Base-by-base conservation (phyloP, 1,140 invertebrate species). In the Halesus radiatus region DNA sequence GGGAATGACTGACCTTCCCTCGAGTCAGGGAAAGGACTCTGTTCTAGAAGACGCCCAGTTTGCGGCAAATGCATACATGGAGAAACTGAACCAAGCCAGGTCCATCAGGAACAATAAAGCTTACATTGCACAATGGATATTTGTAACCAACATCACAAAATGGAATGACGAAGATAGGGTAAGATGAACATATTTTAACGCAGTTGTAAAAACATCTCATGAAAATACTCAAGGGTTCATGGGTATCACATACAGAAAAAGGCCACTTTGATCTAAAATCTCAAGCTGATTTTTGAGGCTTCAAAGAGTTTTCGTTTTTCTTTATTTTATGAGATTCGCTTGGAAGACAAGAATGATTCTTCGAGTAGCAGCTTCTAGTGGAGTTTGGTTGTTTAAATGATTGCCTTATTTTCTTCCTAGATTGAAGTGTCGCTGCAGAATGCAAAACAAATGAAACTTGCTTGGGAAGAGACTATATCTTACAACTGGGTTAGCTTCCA, bases 121-220 rank as follows among this genome's bases (percentile, higher is more conserved):
- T 0, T 89, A 88, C 1, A 83, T 90, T 0, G 92, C 91, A 0
- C 87, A 92, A 50, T 96, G 94, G 94, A 90, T 89, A 7, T 96
- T 95, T 82, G 92, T 91, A 0, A 94, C 94, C 0, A 94, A 96
- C 85, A 90, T 96, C 16, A 96, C 94, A 0, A 91, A 93, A 74
- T 90, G 91, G 54, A 95, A 95, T 85, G 90, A 93, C 10, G 90
- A 90, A 50, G 88, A 87, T 52, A 91, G 92, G 85, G 91, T 92
- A 84, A 84, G 85, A 20, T 45, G 13, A 45, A 8, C 37, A 45
- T 10, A 45, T 13, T 45, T 45, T 45, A 45, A 45, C 5, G 7
- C 37, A 45, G 37, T 13, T 45, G 37, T 45, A 13, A 37, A 45
- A 45, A 45, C 10, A 45, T 45, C 37, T 13, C 37, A 1, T 13